These are phyloP conservation scores for Hermaeophaga mercurialis DNA, from an alignment of 2,888 invertebrate genomes.

Conservation along the genomic window DNA sequence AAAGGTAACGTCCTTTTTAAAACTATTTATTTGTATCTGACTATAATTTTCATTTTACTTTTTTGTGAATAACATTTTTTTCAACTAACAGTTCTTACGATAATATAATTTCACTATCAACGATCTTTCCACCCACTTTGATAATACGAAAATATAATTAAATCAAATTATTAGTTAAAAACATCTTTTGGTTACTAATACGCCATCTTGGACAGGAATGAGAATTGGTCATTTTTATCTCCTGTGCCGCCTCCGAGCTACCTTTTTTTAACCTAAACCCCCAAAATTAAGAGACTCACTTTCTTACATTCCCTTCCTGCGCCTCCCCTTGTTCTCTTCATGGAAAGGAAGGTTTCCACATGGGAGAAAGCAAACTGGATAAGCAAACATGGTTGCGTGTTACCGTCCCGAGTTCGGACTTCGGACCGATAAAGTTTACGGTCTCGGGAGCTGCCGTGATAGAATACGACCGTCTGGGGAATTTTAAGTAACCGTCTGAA, in stretches of 20 bases:
- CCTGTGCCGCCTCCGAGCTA: too few species aligned
- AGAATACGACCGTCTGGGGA: conserved; percentile 50
- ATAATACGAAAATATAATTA: too few species aligned
- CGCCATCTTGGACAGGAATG: too few species aligned
- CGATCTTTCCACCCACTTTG: too few species aligned
- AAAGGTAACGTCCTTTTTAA: background rate
- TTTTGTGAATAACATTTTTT: too few species aligned
- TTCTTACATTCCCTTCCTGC: conserved; percentile 27
- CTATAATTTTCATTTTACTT: too few species aligned
- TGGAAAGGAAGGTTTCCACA: conserved; percentile 37
- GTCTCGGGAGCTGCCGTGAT: conserved; percentile 41
- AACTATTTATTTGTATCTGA: too few species aligned
- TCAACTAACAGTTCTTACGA: too few species aligned
- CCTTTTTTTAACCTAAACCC: background rate
- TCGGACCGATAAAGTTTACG: conserved; percentile 48
- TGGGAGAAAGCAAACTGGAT: conserved; percentile 45
- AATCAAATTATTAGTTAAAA: too few species aligned
- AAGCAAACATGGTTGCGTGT: conserved; percentile 29
- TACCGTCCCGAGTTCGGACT: conserved; percentile 23
- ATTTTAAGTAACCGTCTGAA: conserved; percentile 49
- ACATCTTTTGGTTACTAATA: too few species aligned
- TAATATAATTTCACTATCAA: too few species aligned
- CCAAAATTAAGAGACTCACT: conserved; percentile 6
- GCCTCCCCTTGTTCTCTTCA: background rate
- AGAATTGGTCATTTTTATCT: too few species aligned